These are phyloP conservation scores for Sinodicranocentrus sp. DNA, from an alignment of 2,888 invertebrate genomes.

Conservation along the genomic window DNA sequence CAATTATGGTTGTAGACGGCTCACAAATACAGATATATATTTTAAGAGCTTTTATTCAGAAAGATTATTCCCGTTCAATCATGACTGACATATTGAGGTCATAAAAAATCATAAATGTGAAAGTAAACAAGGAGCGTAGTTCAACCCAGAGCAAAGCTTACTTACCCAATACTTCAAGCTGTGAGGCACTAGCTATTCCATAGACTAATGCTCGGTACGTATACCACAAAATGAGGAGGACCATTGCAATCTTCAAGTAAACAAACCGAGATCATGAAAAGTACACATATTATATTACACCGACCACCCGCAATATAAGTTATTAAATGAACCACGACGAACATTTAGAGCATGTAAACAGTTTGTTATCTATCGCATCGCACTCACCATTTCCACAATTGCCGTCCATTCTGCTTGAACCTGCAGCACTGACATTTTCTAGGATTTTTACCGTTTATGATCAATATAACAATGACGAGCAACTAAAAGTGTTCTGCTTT, in stretches of 20 bases:
- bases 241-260: constrained; percentile 61
- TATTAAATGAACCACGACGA: too few relatives aligned
- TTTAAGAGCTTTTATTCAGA: too few relatives aligned
- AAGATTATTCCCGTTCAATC: not conserved
- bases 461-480: too few relatives aligned
- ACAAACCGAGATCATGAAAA: not conserved
- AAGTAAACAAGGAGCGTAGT: not conserved
- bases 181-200: constrained; percentile 58
- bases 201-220: constrained; percentile 57
- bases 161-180: constrained; percentile 65
- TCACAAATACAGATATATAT: too few relatives aligned
- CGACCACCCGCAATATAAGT: too few relatives aligned
- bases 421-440: constrained; percentile 69
- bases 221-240: constrained; percentile 63
- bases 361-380: too few relatives aligned
- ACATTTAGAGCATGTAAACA: too few relatives aligned
- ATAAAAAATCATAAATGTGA: constrained; percentile 25
- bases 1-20: too few relatives aligned
- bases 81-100: not conserved
- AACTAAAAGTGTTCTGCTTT: not conserved
- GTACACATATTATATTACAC: too few relatives aligned
- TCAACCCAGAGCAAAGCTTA: not conserved
- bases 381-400: constrained; percentile 68
- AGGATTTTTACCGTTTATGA: too few relatives aligned
- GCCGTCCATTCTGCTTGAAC: constrained; percentile 71